Evolutionary conservation across 2,113 vertebrate species (phyloP).

Genomic region (Alexandromys fortis): DNA sequence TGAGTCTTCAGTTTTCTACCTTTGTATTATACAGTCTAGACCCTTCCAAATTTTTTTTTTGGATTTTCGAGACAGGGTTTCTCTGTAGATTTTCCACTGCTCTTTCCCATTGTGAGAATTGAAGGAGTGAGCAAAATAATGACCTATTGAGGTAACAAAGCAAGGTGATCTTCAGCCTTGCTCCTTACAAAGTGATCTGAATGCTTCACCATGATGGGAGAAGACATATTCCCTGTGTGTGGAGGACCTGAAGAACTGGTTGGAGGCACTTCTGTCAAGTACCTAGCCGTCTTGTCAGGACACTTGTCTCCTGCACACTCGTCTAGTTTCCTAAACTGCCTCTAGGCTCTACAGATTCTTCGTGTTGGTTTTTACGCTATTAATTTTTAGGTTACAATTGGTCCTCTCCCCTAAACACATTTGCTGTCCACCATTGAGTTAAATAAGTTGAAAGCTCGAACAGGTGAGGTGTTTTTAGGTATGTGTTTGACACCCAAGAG

Average conservation of each 20-base stretch:
- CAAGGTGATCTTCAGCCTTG: conserved; percentile 42
- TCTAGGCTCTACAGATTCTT: conserved; percentile 34
- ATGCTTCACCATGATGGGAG: conserved; percentile 51
- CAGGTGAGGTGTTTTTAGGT: background rate
- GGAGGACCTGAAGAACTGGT: conserved; percentile 6
- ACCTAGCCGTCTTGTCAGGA: conserved; percentile 39
- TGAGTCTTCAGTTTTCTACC: background rate
- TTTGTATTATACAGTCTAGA: background rate
- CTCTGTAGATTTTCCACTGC: background rate
- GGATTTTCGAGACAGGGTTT: no score
- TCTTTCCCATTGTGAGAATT: background rate
- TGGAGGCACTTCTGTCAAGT: conserved; percentile 58
- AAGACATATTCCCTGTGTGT: conserved; percentile 10
- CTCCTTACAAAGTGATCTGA: conserved; percentile 36
- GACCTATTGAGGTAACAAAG: background rate
- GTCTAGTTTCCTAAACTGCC: conserved; percentile 47
- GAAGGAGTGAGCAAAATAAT: background rate
- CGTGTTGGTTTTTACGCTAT: background rate
- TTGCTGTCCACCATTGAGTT: background rate
- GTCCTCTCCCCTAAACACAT: background rate
- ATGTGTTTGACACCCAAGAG: background rate
- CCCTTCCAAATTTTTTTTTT: background rate
- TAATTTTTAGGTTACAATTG: conserved; percentile 37
- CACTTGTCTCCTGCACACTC: background rate
- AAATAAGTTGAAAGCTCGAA: background rate